A percentile compares a stretch with the other conserved stretches of the same genome.
These are phyloP conservation scores for Schlechtendalia chinensis DNA, from an alignment of 1,140 invertebrate species.

Conservation along the genomic window DNA sequence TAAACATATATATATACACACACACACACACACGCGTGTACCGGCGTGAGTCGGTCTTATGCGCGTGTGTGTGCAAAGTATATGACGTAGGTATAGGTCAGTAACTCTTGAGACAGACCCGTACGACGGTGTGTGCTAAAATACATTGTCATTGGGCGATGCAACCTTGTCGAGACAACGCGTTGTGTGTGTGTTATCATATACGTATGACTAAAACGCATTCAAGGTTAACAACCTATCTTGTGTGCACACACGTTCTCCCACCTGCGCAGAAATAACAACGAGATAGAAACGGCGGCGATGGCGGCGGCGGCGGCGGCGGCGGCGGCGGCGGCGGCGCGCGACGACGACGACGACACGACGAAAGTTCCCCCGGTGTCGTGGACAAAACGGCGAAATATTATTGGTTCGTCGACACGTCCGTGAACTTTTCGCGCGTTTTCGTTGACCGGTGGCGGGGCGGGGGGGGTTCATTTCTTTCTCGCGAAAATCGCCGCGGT, in stretches of 20 bases:
- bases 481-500: no score
- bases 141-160: slow-evolving; percentile 27
- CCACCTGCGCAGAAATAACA: background rate
- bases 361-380: no score
- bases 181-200: background rate
- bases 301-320: no score
- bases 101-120: slow-evolving; percentile 19
- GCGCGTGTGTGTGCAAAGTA: no score
- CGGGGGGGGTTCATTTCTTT: no score
- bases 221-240: slow-evolving; percentile 36
- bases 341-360: no score
- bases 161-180: slow-evolving; percentile 27
- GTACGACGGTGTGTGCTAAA: background rate
- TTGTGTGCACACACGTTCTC: background rate
- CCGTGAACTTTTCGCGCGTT: background rate
- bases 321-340: background rate
- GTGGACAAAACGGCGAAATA: no score
- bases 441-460: no score
- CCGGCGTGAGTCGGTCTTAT: background rate
- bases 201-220: slow-evolving; percentile 9
- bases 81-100: slow-evolving; percentile 35
- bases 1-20: no score
- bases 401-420: background rate
- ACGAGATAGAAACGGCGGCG: background rate
- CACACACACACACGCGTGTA: background rate